Evolutionary conservation across 2,888 invertebrate genomes (phyloP).

Genomic region (Andrena chrysosceles): DNA sequence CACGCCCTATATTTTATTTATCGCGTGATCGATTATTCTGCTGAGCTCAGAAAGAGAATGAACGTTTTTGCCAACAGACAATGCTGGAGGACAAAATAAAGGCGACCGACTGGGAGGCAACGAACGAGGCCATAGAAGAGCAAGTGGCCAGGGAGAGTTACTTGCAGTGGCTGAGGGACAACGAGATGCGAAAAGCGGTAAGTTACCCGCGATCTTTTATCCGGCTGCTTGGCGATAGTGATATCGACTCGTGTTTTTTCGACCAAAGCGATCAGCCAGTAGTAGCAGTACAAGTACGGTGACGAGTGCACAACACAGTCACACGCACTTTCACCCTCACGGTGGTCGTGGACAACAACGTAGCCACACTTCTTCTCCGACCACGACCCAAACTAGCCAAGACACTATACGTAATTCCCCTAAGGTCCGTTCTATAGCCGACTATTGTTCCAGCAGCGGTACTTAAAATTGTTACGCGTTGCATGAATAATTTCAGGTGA

Average conservation of each 20-base stretch:
- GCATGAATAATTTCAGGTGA: slow-evolving; percentile 67
- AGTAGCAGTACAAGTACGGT: slow-evolving; percentile 82
- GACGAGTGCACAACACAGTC: slow-evolving; percentile 82
- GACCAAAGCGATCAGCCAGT: slow-evolving; percentile 79
- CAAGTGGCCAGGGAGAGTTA: slow-evolving; percentile 95
- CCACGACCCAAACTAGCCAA: slow-evolving; percentile 78
- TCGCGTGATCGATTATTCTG: neutral
- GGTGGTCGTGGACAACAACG: slow-evolving; percentile 79
- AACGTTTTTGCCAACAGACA: slow-evolving; percentile 85
- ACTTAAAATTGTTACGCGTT: neutral
- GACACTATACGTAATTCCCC: slow-evolving; percentile 81
- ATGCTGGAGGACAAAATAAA: slow-evolving; percentile 96
- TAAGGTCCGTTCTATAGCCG: slow-evolving; percentile 71
- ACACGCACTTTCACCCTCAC: slow-evolving; percentile 80
- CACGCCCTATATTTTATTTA: neutral
- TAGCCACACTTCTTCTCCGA: slow-evolving; percentile 80
- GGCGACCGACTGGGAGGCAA: slow-evolving; percentile 96
- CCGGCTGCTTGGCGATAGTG: neutral
- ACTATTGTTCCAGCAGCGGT: neutral
- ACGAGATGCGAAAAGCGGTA: slow-evolving; percentile 87
- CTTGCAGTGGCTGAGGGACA: slow-evolving; percentile 91
- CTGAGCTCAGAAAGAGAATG: neutral
- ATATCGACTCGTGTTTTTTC: slow-evolving; percentile 37
- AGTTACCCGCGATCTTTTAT: slow-evolving; percentile 60
- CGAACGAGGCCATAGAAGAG: slow-evolving; percentile 95